Evolutionary conservation across 2,113 vertebrate species (phyloP).

Genomic region (Cynopterus brachyotis): DNA sequence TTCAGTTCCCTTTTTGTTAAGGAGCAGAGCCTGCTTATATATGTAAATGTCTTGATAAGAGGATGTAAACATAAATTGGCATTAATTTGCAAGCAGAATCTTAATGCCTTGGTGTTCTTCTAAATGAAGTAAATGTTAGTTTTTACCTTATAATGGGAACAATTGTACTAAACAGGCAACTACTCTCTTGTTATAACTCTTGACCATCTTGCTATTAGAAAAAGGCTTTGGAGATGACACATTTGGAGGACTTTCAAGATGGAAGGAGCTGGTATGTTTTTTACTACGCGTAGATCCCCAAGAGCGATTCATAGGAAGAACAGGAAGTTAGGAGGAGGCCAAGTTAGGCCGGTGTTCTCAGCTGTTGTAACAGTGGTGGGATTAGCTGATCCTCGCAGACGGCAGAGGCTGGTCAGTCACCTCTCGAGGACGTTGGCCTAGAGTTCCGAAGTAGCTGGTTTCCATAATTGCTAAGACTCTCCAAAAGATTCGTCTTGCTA

Average conservation of each 20-base stretch:
- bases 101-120: background rate
- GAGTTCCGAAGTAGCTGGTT: background rate
- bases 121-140: conserved; percentile 8
- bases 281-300: background rate
- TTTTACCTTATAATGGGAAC: conserved; percentile 33
- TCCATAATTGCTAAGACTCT: background rate
- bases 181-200: background rate
- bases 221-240: conserved; percentile 17
- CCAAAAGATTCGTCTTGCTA: background rate
- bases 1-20: conserved; percentile 46
- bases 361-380: accelerated
- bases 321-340: background rate
- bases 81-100: conserved; percentile 27
- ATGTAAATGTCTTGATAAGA: conserved; percentile 45
- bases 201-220: background rate
- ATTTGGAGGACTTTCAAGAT: background rate
- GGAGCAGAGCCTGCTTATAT: conserved; percentile 45
- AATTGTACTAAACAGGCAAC: conserved; percentile 26
- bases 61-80: conserved; percentile 21
- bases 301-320: background rate
- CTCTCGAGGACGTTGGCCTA: background rate
- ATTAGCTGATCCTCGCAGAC: background rate
- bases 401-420: background rate
- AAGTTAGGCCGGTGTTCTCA: no score
- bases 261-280: background rate